Percentiles rank a stretch among this genome's conserved stretches.
Conservation (phyloP, 2,113 vertebrate species). For the Microcebus griseorufus region DNA sequence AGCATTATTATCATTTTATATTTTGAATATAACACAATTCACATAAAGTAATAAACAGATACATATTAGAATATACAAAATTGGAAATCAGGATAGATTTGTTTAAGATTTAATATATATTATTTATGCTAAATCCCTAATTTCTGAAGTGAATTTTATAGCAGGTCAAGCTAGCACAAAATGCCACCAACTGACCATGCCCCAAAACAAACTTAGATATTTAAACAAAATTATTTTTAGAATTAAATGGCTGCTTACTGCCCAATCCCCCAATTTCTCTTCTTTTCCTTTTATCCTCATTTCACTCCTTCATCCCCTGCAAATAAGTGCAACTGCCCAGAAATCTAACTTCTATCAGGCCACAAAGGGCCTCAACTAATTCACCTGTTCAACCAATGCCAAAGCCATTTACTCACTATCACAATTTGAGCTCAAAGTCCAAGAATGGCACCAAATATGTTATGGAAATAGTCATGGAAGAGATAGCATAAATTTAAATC, state of each 20-base stretch:
- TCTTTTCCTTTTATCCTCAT: conserved; percentile 25
- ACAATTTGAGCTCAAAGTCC: neutral
- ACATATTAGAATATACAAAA: conserved; percentile 13
- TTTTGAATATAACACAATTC: conserved; percentile 12
- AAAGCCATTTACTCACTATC: neutral
- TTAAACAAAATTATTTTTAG: conserved; percentile 26
- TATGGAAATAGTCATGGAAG: neutral
- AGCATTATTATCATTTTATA: conserved; percentile 46
- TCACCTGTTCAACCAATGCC: conserved; percentile 22
- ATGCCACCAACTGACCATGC: neutral
- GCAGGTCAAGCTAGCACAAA: conserved; percentile 11
- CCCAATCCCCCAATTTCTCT: neutral
- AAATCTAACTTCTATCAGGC: conserved; percentile 35
- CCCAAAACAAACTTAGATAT: neutral
- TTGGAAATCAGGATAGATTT: neutral
- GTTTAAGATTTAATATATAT: conserved; percentile 13
- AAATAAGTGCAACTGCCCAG: neutral
- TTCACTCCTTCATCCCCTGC: neutral
- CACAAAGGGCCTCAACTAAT: neutral
- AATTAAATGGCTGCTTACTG: neutral
- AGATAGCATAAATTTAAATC: neutral
- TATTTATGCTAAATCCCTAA: conserved; percentile 17
- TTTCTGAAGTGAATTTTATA: conserved; percentile 2
- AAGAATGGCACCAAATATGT: neutral
- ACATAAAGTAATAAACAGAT: conserved; percentile 28